phyloP scores from a whole-genome alignment of 2,888 invertebrate genomes.

The Brachypalpus laphriformis region DNA sequence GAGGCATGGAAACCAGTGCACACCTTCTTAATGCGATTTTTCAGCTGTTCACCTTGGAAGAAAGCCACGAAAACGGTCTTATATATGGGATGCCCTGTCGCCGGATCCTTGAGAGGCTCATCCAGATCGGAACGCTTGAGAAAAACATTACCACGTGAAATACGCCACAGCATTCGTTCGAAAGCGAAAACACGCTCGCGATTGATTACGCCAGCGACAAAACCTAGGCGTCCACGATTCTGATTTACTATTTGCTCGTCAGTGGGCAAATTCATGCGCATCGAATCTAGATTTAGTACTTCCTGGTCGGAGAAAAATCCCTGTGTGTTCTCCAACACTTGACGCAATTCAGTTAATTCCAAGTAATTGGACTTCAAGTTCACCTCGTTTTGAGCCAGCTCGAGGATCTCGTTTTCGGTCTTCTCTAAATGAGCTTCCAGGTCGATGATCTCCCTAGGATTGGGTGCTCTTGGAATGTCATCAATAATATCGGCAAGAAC shows the following conservation, averaged over 20 bases:
- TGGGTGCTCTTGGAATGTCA: conserved; percentile 88
- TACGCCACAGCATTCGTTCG: conserved; percentile 94
- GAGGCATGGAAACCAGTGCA: conserved; percentile 95
- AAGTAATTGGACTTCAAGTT: conserved; percentile 96
- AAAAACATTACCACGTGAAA: conserved; percentile 95
- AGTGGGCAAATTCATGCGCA: conserved; percentile 88
- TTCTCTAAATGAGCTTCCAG: conserved; percentile 95
- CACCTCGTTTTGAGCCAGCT: conserved; percentile 96
- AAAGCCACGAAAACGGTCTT: conserved; percentile 93
- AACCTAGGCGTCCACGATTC: conserved; percentile 84
- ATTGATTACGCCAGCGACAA: conserved; percentile 94
- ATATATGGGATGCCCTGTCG: conserved; percentile 88
- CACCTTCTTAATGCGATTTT: conserved; percentile 92
- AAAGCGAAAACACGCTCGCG: conserved; percentile 93
- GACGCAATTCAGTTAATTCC: conserved; percentile 95
- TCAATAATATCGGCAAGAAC: conserved; percentile 88
- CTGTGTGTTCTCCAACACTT: conserved; percentile 97
- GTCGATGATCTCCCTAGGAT: conserved; percentile 91
- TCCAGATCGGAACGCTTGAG: conserved; percentile 91
- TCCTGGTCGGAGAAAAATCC: conserved; percentile 83
- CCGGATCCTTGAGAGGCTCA: conserved; percentile 89
- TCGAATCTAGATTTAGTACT: conserved; percentile 81
- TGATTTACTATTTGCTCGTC: conserved; percentile 78
- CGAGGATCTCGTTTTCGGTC: conserved; percentile 97
- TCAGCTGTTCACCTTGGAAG: conserved; percentile 94